Evolutionary conservation across 2,888 invertebrate species (phyloP).

Genomic region (Pandemis cinnamomeana): DNA sequence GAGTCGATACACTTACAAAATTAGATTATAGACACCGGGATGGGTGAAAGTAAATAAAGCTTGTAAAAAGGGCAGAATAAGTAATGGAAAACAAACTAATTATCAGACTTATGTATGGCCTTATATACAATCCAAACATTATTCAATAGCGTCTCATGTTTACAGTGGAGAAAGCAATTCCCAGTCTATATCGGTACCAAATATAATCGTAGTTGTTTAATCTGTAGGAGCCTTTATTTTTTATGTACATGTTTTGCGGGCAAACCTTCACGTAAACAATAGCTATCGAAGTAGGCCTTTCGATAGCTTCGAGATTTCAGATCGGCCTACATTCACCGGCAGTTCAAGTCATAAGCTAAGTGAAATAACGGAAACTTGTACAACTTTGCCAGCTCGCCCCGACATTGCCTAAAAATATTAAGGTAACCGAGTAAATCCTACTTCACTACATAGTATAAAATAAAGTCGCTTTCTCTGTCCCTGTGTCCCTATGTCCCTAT

Average conservation of each 20-base stretch:
- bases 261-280: slow-evolving; percentile 60
- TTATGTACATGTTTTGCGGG: slow-evolving; percentile 31
- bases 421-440: too few relatives aligned
- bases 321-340: slow-evolving; percentile 53
- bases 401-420: too few relatives aligned
- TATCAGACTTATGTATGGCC: not conserved
- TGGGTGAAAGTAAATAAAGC: too few relatives aligned
- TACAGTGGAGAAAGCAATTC: not conserved
- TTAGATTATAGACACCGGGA: too few relatives aligned
- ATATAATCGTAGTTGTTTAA: slow-evolving; percentile 31
- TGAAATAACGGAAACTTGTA: too few relatives aligned
- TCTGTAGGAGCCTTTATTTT: slow-evolving; percentile 34
- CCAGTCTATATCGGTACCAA: not conserved
- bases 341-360: slow-evolving; percentile 40
- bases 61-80: not conserved
- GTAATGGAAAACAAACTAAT: not conserved
- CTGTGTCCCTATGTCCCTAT: too few relatives aligned
- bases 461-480: too few relatives aligned
- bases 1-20: too few relatives aligned
- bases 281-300: slow-evolving; percentile 58
- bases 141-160: not conserved
- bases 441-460: too few relatives aligned
- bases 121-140: not conserved
- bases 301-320: slow-evolving; percentile 53
- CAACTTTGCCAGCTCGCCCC: too few relatives aligned